phyloP scores from a whole-genome alignment of 2,888 invertebrate species.

The Megaustenia siamemsis region DNA sequence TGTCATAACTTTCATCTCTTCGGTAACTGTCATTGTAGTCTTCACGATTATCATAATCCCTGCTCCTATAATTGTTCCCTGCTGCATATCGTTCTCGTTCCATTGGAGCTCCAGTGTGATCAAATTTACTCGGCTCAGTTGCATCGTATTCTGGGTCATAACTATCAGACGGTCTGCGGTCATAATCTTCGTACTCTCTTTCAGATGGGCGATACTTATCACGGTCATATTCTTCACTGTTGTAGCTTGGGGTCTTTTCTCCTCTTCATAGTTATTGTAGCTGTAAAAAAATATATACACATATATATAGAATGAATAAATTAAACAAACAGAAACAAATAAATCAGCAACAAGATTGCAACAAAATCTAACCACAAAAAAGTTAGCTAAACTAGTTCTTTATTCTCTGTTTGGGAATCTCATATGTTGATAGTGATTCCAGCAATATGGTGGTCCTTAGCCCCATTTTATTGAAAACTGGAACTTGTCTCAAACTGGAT shows the following conservation, averaged over 20 bases:
- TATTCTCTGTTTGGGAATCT: too few species aligned
- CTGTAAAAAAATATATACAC: conserved; percentile 34
- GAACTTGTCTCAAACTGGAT: too few species aligned
- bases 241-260: conserved; percentile 52
- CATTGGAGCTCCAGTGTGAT: conserved; percentile 62
- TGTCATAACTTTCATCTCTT: conserved; percentile 41
- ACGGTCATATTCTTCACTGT: conserved; percentile 40
- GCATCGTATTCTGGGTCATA: conserved; percentile 50
- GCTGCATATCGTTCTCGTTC: conserved; percentile 20
- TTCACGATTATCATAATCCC: not conserved
- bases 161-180: conserved; percentile 27
- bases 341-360: not conserved
- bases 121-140: conserved; percentile 68
- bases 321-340: too few species aligned
- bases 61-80: conserved; percentile 18
- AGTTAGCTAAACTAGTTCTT: too few species aligned
- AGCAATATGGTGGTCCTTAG: too few species aligned
- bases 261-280: conserved; percentile 43
- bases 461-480: too few species aligned
- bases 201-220: conserved; percentile 29
- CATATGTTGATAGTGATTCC: too few species aligned
- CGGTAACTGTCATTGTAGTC: conserved; percentile 30
- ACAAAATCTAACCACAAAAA: not conserved
- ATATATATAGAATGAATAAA: too few species aligned
- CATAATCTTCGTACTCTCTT: conserved; percentile 49